Evolutionary conservation across 2,797 vertebrate genomes (phyloP).

Genomic region (Aeoliscus strigatus): DNA sequence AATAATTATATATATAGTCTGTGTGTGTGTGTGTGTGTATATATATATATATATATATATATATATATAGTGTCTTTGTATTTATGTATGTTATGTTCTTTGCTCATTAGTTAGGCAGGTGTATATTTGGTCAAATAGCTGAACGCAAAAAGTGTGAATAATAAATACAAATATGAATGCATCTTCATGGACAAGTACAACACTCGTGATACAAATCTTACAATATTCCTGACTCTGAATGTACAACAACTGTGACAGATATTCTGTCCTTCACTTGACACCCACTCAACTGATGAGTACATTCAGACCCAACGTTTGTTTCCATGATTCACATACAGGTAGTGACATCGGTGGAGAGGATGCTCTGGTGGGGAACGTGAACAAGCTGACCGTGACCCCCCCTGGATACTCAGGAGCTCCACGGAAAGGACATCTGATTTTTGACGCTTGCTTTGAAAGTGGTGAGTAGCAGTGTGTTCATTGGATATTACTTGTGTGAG

Average conservation of each 20-base stretch:
- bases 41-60: neutral
- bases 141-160: no score
- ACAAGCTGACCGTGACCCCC: conserved; percentile 83
- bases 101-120: no score
- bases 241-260: no score
- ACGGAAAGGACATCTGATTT: conserved; percentile 90
- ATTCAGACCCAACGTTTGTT: neutral
- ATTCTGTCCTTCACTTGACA: no score
- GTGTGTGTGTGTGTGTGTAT: neutral
- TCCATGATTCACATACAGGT: conserved; percentile 62
- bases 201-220: no score
- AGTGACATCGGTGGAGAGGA: conserved; percentile 84
- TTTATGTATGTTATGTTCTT: no score
- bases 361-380: conserved; percentile 88
- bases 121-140: no score
- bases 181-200: no score
- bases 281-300: neutral
- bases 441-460: conserved; percentile 98
- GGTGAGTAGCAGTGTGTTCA: conserved; percentile 75
- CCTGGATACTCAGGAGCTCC: conserved; percentile 79
- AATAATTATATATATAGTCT: no score
- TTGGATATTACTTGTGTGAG: neutral
- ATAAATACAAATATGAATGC: no score
- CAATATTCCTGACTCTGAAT: no score
- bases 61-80: no score